Percentiles rank a stretch among this genome's conserved stretches.
These are phyloP conservation scores for Linnaemya tessellans DNA, from an alignment of 2,888 invertebrate species.

Conservation along the genomic window DNA sequence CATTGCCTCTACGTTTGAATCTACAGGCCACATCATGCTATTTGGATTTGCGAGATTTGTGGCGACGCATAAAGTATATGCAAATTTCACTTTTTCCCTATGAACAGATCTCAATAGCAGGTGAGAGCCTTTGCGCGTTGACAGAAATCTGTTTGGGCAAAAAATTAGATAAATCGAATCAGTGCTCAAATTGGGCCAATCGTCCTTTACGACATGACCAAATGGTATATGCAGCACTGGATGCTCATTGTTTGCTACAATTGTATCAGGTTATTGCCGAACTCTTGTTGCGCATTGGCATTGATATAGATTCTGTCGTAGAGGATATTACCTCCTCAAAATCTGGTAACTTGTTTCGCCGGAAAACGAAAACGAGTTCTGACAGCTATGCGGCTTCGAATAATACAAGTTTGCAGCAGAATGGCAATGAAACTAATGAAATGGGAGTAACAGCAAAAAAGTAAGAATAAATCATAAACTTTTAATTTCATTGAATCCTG, in stretches of 20 bases:
- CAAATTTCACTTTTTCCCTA: conserved; percentile 85
- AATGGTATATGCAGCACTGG: conserved; percentile 92
- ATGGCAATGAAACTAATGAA: conserved; percentile 24
- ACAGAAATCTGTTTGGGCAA: conserved; percentile 90
- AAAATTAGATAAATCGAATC: conserved; percentile 93
- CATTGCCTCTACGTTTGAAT: conserved; percentile 84
- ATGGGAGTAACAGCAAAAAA: conserved; percentile 10
- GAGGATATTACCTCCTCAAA: conserved; percentile 74
- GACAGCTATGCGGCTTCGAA: background rate
- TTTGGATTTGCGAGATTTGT: conserved; percentile 86
- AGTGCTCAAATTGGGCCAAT: conserved; percentile 95
- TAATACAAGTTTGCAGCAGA: conserved; percentile 31
- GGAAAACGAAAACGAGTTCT: conserved; percentile 54
- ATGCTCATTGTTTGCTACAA: conserved; percentile 93
- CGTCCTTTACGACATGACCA: conserved; percentile 91
- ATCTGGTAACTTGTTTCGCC: conserved; percentile 71
- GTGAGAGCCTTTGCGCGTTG: conserved; percentile 89
- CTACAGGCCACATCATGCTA: conserved; percentile 83
- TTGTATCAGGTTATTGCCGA: conserved; percentile 87
- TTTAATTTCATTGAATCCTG: background rate
- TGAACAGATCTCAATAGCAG: conserved; percentile 82
- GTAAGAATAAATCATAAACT: conserved; percentile 43
- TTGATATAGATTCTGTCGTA: conserved; percentile 76
- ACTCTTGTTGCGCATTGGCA: conserved; percentile 78
- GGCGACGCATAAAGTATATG: conserved; percentile 85